phyloP scores from a whole-genome alignment of 2,888 invertebrate species.

The Drepana falcataria region DNA sequence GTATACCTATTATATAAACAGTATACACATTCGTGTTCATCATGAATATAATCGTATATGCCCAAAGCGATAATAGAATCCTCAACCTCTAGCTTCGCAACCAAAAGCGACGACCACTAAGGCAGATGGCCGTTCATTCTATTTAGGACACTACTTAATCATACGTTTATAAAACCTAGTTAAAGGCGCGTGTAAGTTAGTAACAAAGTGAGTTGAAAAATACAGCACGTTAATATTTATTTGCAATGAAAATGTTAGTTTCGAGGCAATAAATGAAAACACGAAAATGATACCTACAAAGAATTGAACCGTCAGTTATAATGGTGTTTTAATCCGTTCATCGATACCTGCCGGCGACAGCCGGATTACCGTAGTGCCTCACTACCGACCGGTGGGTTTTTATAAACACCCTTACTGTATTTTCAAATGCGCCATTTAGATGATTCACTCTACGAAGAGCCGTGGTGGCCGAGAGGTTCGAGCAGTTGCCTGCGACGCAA shows the following conservation, averaged over 20 bases:
- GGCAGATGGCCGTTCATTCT: too few species aligned
- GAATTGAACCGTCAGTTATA: conserved; percentile 63
- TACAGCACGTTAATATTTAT: background rate
- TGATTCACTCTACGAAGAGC: conserved; percentile 8
- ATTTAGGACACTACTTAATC: too few species aligned
- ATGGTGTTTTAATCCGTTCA: conserved; percentile 71
- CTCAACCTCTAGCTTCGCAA: too few species aligned
- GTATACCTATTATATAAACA: too few species aligned
- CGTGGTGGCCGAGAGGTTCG: too few species aligned
- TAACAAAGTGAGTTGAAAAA: background rate
- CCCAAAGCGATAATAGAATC: too few species aligned
- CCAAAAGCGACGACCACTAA: too few species aligned
- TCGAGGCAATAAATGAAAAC: conserved; percentile 48
- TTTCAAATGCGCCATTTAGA: conserved; percentile 24
- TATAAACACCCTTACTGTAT: background rate
- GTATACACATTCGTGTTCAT: too few species aligned
- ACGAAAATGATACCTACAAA: conserved; percentile 49
- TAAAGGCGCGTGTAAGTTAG: too few species aligned
- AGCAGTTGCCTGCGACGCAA: too few species aligned
- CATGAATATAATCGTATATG: too few species aligned
- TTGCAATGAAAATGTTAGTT: conserved; percentile 25
- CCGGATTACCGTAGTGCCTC: conserved; percentile 57
- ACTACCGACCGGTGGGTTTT: conserved; percentile 35
- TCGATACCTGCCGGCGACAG: conserved; percentile 69
- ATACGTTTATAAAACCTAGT: too few species aligned